phyloP scores from a whole-genome alignment of 1,140 invertebrate genomes.

The Penaeus chinensis region DNA sequence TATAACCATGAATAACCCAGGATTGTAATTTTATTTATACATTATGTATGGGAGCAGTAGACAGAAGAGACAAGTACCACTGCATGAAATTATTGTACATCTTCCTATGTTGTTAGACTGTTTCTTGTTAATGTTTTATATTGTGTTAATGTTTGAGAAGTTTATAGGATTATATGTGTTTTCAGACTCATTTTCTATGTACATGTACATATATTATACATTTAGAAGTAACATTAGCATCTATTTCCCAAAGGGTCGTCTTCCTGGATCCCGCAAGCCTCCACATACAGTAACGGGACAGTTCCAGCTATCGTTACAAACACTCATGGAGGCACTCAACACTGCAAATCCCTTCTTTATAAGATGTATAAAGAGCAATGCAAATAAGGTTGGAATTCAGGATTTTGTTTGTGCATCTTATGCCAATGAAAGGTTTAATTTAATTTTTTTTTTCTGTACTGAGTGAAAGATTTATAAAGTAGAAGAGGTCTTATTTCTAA shows the following conservation, averaged over 20 bases:
- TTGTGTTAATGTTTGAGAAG: no score
- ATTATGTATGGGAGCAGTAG: background rate
- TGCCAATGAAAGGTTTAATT: background rate
- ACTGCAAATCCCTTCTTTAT: constrained; percentile 98
- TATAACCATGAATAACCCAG: background rate
- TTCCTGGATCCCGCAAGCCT: constrained; percentile 80
- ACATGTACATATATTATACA: constrained; percentile 72
- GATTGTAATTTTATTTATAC: constrained; percentile 18
- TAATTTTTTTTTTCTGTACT: background rate
- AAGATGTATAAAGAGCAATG: constrained; percentile 95
- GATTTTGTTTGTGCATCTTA: background rate
- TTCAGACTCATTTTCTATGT: background rate
- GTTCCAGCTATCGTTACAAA: constrained; percentile 91
- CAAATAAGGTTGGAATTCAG: constrained; percentile 77
- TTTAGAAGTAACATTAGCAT: constrained; percentile 19
- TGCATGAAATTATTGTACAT: no score
- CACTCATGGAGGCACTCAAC: constrained; percentile 92
- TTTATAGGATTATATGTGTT: no score
- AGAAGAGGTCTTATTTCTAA: background rate
- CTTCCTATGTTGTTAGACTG: no score
- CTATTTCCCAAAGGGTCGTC: constrained; percentile 33
- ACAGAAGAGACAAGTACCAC: background rate
- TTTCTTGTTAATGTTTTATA: no score
- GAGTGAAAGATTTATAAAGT: background rate
- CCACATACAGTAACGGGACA: constrained; percentile 93